Percentiles rank a stretch among this genome's conserved stretches.
phyloP scores from a whole-genome alignment of 2,113 vertebrate species.

The Glaucidium brasilianum region DNA sequence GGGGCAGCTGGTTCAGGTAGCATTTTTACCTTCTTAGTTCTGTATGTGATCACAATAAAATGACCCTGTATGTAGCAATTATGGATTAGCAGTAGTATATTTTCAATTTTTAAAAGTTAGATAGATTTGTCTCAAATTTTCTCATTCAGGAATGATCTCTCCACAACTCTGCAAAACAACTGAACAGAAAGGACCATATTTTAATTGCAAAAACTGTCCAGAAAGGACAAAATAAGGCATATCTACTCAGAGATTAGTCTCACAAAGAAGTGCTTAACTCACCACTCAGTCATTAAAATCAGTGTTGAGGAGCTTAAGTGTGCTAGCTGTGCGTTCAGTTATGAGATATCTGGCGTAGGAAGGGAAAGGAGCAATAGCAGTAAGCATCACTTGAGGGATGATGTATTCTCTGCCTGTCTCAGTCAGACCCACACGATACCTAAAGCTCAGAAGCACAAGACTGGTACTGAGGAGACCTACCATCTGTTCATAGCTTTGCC shows the following conservation, averaged over 20 bases:
- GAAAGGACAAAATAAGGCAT: neutral
- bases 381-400: neutral
- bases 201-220: neutral
- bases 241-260: neutral
- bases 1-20: neutral
- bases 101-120: neutral
- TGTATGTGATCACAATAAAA: neutral
- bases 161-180: neutral
- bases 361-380: neutral
- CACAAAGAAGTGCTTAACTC: neutral
- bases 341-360: fast-evolving
- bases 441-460: neutral
- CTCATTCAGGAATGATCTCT: neutral
- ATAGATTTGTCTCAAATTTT: neutral
- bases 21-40: neutral
- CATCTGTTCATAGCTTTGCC: neutral
- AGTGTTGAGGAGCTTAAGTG: neutral
- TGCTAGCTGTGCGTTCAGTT: neutral
- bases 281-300: neutral
- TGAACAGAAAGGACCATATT: neutral
- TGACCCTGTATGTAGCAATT: neutral
- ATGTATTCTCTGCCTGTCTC: neutral
- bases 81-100: neutral
- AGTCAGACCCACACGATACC: neutral
- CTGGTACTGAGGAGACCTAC: neutral